phyloP scores from a whole-genome alignment of 2,888 invertebrate species.

The Epistrophe eligans region DNA sequence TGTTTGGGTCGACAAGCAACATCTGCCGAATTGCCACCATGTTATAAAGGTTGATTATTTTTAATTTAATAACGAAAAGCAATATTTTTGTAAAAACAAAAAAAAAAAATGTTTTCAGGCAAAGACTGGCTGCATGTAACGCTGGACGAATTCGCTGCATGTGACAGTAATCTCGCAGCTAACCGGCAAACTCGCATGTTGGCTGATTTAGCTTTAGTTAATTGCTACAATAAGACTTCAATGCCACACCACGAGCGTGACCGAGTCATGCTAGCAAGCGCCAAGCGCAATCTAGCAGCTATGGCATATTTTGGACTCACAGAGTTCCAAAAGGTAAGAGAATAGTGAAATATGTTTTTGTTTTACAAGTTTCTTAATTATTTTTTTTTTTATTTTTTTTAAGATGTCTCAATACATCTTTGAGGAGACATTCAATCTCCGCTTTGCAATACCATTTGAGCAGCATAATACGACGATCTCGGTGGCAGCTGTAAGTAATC shows the following conservation, averaged over 20 bases:
- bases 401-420: slow-evolving; percentile 96
- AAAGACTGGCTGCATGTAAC: slow-evolving; percentile 95
- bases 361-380: neutral
- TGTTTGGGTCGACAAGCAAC: slow-evolving; percentile 91
- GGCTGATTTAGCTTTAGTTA: slow-evolving; percentile 96
- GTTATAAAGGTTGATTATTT: slow-evolving; percentile 85
- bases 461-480: slow-evolving; percentile 97
- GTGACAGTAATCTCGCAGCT: slow-evolving; percentile 96
- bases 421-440: slow-evolving; percentile 95
- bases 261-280: slow-evolving; percentile 95
- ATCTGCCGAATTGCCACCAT: slow-evolving; percentile 92
- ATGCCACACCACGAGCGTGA: slow-evolving; percentile 91
- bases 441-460: slow-evolving; percentile 95
- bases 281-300: slow-evolving; percentile 96
- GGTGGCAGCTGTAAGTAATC: slow-evolving; percentile 90
- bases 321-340: slow-evolving; percentile 91
- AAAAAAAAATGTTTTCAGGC: slow-evolving; percentile 81
- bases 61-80: neutral
- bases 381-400: slow-evolving; percentile 60
- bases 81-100: too few species aligned
- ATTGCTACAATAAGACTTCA: slow-evolving; percentile 95
- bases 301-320: slow-evolving; percentile 99
- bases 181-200: slow-evolving; percentile 99
- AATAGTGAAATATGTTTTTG: neutral
- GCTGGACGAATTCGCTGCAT: slow-evolving; percentile 95